These are phyloP conservation scores for Zaprionus ornatus DNA, from an alignment of 1,140 invertebrate genomes.

Conservation along the genomic window DNA sequence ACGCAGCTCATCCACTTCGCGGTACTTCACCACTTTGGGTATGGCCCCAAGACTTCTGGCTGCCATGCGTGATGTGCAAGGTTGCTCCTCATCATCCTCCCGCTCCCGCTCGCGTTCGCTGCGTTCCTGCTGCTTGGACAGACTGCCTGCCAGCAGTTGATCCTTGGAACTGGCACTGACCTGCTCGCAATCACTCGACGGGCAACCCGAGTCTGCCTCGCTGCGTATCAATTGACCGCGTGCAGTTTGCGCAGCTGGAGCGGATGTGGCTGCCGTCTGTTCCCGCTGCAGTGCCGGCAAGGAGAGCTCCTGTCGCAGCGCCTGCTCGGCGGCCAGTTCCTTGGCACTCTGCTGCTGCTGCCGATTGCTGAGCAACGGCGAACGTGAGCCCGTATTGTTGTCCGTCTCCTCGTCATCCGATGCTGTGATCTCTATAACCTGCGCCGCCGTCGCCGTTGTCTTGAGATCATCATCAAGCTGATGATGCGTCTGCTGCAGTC, in stretches of 20 bases:
- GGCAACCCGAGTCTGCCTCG: conserved; percentile 79
- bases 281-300: conserved; percentile 23
- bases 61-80: conserved; percentile 58
- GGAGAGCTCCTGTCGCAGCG: conserved; percentile 62
- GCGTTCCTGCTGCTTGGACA: neutral
- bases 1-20: conserved; percentile 72
- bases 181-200: conserved; percentile 84
- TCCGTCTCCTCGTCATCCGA: conserved; percentile 84
- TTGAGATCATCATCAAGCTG: conserved; percentile 70
- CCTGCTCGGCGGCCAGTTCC: conserved; percentile 63
- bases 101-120: conserved; percentile 1
- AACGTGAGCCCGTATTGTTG: conserved; percentile 86
- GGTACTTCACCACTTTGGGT: conserved; percentile 85
- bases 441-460: conserved; percentile 1
- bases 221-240: conserved; percentile 56
- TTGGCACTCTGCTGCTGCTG: conserved; percentile 53
- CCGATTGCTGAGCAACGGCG: conserved; percentile 85
- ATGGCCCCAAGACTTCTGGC: conserved; percentile 89
- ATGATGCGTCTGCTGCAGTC: conserved; percentile 65
- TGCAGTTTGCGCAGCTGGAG: conserved; percentile 7
- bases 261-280: neutral
- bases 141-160: conserved; percentile 85
- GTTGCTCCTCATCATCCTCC: conserved; percentile 56
- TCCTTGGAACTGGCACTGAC: conserved; percentile 88
- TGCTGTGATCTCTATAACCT: neutral